Conservation (phyloP, 1,140 invertebrate genomes). For the Macrotrachela quadricornifera region DNA sequence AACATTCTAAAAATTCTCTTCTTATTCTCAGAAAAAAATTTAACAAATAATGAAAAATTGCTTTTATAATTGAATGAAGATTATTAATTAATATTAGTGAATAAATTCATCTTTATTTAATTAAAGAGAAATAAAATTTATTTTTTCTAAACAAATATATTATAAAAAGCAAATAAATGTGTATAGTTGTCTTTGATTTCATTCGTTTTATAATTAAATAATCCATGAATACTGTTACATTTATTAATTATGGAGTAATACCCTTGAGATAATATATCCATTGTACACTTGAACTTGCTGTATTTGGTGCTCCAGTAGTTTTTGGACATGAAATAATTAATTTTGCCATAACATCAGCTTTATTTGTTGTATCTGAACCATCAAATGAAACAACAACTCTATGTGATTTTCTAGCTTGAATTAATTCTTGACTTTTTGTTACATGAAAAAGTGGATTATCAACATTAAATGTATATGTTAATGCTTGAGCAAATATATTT, state of each 20-base stretch:
- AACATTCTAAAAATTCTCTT: too few species aligned
- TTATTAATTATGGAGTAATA: constrained; percentile 10
- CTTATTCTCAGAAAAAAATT: too few species aligned
- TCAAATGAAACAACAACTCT: constrained; percentile 29
- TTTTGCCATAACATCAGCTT: constrained; percentile 28
- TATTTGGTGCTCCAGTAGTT: constrained; percentile 18
- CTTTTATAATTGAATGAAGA: too few species aligned
- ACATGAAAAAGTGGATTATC: constrained; percentile 29
- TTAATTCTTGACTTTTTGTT: constrained; percentile 23
- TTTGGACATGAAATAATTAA: constrained; percentile 24
- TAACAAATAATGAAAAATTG: too few species aligned
- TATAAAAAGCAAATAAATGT: too few species aligned
- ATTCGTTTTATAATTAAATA: too few species aligned
- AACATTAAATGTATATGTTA: constrained; percentile 23
- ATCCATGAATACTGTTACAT: background rate
- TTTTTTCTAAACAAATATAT: too few species aligned
- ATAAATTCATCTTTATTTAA: too few species aligned
- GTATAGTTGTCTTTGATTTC: too few species aligned
- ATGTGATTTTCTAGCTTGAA: constrained; percentile 24
- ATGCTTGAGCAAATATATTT: constrained; percentile 24
- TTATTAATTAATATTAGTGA: too few species aligned
- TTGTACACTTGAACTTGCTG: constrained; percentile 15
- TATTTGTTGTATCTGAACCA: constrained; percentile 20
- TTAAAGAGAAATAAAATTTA: too few species aligned
- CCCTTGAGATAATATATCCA: constrained; percentile 32